These are phyloP conservation scores for Ichneumon xanthorius DNA, from an alignment of 2,888 invertebrate species.

Conservation along the genomic window DNA sequence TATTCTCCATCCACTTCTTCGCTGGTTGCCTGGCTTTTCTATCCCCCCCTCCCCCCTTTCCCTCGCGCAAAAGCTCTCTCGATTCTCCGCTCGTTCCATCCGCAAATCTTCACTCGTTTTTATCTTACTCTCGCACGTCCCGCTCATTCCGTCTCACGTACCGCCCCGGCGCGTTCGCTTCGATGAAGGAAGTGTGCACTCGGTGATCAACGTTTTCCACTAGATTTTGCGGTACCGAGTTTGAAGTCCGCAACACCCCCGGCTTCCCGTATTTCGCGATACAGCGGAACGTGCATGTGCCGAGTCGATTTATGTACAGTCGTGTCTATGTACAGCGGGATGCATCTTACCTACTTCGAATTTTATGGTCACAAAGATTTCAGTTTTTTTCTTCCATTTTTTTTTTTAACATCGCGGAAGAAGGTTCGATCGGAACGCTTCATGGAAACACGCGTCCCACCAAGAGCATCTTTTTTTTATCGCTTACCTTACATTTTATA, in stretches of 20 bases:
- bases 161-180: constrained; percentile 13
- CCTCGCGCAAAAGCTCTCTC: constrained; percentile 9
- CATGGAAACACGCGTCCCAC: not conserved
- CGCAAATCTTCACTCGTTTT: constrained; percentile 52
- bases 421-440: not conserved
- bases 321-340: not conserved
- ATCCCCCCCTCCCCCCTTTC: not conserved
- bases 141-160: constrained; percentile 21
- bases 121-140: constrained; percentile 47
- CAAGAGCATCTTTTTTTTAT: constrained; percentile 6
- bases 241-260: constrained; percentile 19
- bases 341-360: constrained; percentile 9
- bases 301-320: not conserved
- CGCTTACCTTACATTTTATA: not conserved
- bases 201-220: constrained; percentile 54
- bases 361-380: constrained; percentile 5
- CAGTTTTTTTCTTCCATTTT: not conserved
- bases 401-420: not conserved
- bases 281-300: not conserved
- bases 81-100: constrained; percentile 48
- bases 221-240: constrained; percentile 52
- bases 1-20: constrained; percentile 37
- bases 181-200: constrained; percentile 21
- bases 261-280: not conserved
- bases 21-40: constrained; percentile 9